These are phyloP conservation scores for Lasioglossum calceatum DNA, from an alignment of 2,888 invertebrate genomes.

Conservation along the genomic window DNA sequence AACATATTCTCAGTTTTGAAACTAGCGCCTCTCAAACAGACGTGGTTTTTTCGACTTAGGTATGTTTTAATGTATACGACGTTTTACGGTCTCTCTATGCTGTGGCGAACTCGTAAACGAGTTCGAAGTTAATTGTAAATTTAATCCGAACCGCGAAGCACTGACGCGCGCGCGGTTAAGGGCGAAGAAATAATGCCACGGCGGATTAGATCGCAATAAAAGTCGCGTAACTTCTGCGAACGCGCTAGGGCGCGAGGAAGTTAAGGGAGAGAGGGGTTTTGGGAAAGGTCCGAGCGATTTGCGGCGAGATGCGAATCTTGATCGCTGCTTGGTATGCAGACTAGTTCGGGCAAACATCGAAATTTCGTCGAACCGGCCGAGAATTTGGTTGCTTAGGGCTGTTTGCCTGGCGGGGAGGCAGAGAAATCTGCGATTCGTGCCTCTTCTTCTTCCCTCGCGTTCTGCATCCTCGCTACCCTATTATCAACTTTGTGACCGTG, in stretches of 20 bases:
- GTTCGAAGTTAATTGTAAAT: conserved; percentile 22
- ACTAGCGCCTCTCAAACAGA: too few species aligned
- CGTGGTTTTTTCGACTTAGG: too few species aligned
- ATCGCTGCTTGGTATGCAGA: conserved; percentile 74
- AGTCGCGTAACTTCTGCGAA: conserved; percentile 15
- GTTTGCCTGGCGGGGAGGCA: conserved; percentile 67
- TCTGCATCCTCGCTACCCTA: conserved; percentile 15
- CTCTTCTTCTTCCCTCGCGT: conserved; percentile 14
- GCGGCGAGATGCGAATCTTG: conserved; percentile 44
- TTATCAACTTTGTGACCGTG: conserved; percentile 19
- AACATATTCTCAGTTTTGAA: too few species aligned
- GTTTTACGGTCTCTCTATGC: neutral
- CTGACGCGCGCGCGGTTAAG: neutral
- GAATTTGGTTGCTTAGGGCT: conserved; percentile 69
- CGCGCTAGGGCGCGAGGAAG: neutral
- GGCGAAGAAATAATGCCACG: neutral
- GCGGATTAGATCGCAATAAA: conserved; percentile 37
- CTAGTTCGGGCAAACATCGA: conserved; percentile 71
- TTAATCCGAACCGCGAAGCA: neutral
- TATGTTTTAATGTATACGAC: neutral
- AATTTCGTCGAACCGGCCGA: conserved; percentile 64
- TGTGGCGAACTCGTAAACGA: neutral
- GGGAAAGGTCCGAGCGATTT: conserved; percentile 18
- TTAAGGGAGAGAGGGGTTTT: neutral
- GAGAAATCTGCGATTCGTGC: conserved; percentile 57